These are phyloP conservation scores for Gavia stellata DNA, from an alignment of 2,113 vertebrate species.

Conservation along the genomic window DNA sequence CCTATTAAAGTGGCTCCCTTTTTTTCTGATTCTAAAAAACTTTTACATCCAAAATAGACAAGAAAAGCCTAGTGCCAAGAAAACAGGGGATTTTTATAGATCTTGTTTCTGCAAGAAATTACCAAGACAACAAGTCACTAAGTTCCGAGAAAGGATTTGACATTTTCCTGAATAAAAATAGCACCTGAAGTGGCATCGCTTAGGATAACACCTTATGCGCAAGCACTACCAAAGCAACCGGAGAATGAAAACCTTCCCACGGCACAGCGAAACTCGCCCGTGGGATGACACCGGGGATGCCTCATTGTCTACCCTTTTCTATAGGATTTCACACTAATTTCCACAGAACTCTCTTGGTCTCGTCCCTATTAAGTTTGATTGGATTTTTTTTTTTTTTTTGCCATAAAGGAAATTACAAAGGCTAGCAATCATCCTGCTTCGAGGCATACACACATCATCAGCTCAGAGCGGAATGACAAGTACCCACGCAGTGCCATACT, in stretches of 20 bases:
- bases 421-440: not conserved
- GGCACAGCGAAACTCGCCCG: not conserved
- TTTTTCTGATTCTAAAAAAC: not conserved
- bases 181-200: slow-evolving; percentile 45
- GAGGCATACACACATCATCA: not conserved
- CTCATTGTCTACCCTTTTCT: not conserved
- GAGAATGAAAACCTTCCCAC: not conserved
- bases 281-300: not conserved
- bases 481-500: fast-evolving
- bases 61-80: slow-evolving; percentile 2
- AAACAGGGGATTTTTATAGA: slow-evolving; percentile 34
- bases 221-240: not conserved
- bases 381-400: not conserved
- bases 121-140: slow-evolving; percentile 45
- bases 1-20: not conserved
- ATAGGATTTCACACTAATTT: not conserved
- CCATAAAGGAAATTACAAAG: not conserved
- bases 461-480: not conserved
- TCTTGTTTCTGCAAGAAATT: not conserved
- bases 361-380: not conserved
- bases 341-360: not conserved
- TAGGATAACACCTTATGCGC: slow-evolving; percentile 37
- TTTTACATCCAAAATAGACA: slow-evolving; percentile 25
- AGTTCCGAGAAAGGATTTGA: slow-evolving; percentile 49
- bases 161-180: slow-evolving; percentile 57